Conservation (phyloP, 1,140 invertebrate genomes). For the Battus philenor region DNA sequence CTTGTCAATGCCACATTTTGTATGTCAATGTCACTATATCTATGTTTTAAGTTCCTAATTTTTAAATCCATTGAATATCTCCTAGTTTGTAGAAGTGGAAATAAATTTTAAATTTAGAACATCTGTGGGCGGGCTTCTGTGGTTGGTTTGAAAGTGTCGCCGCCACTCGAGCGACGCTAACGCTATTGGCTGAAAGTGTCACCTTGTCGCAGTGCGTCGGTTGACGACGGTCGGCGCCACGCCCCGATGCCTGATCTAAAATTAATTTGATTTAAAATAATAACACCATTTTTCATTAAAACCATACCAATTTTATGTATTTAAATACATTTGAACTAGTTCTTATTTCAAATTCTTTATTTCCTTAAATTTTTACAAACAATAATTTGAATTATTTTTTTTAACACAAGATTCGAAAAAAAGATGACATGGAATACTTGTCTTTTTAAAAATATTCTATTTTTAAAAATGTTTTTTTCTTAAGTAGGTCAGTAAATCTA, state of each 20-base stretch:
- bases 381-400: not conserved
- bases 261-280: slow-evolving; percentile 27
- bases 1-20: too few relatives aligned
- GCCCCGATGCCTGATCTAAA: slow-evolving; percentile 45
- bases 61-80: too few relatives aligned
- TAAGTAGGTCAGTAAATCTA: not conserved
- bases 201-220: slow-evolving; percentile 61
- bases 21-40: too few relatives aligned
- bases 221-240: slow-evolving; percentile 42
- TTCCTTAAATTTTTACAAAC: too few relatives aligned
- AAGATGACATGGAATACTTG: not conserved
- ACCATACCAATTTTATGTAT: not conserved
- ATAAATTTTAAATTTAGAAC: slow-evolving; percentile 3
- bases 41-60: too few relatives aligned
- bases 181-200: slow-evolving; percentile 62
- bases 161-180: slow-evolving; percentile 22
- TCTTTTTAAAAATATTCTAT: too few relatives aligned
- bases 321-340: too few relatives aligned
- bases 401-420: not conserved
- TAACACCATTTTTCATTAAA: not conserved
- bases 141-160: slow-evolving; percentile 59
- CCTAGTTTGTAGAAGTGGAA: too few relatives aligned
- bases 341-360: too few relatives aligned
- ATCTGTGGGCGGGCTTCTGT: slow-evolving; percentile 37
- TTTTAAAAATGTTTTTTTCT: too few relatives aligned